Conservation (phyloP, 2,888 invertebrate species). For the Loripinus fragilis region DNA sequence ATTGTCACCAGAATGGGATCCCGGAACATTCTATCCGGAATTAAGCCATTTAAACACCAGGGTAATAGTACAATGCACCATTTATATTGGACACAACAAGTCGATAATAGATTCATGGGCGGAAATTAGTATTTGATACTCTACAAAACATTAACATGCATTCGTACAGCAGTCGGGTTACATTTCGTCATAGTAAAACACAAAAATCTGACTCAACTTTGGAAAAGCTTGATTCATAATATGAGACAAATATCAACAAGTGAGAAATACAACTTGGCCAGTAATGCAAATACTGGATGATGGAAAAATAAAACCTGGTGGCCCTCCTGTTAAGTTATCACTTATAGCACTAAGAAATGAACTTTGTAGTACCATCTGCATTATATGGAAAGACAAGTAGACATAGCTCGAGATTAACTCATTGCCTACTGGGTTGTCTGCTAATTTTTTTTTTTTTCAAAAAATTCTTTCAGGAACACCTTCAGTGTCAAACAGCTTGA, state of each 20-base stretch:
- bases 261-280: conserved; percentile 15
- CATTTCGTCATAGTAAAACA: conserved; percentile 11
- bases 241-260: conserved; percentile 21
- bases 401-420: no score
- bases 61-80: conserved; percentile 15
- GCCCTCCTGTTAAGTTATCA: conserved; percentile 39
- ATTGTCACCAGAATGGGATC: conserved; percentile 6
- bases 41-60: conserved; percentile 16
- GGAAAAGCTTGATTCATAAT: conserved; percentile 24
- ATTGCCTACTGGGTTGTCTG: no score
- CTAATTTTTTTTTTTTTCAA: no score
- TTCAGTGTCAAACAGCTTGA: no score
- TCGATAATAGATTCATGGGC: conserved; percentile 19
- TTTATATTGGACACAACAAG: conserved; percentile 18
- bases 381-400: conserved; percentile 50
- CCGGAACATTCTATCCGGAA: neutral
- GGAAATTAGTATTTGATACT: conserved; percentile 58
- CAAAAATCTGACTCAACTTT: conserved; percentile 18
- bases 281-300: conserved; percentile 20
- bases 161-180: conserved; percentile 22
- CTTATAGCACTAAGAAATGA: conserved; percentile 54
- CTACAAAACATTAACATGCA: conserved; percentile 26
- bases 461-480: no score
- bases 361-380: conserved; percentile 44
- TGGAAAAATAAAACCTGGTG: conserved; percentile 30